Percentiles rank a stretch among this genome's conserved stretches.
Evolutionary conservation across 2,888 invertebrate species (phyloP).

Genomic region (Ligdia adustata): DNA sequence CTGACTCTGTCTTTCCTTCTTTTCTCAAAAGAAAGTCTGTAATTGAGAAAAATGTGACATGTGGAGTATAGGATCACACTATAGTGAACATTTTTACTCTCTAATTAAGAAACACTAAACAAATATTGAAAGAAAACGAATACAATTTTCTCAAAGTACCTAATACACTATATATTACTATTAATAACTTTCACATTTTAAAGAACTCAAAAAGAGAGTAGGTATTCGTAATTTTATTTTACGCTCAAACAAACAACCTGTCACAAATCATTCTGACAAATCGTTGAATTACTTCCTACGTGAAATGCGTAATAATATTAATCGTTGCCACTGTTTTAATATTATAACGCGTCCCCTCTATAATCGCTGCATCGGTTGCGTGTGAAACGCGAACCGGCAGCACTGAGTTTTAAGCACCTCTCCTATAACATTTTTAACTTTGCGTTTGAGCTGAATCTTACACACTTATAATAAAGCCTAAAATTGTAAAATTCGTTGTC

Average conservation of each 20-base stretch:
- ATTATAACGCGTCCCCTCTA: constrained; percentile 69
- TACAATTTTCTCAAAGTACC: too few species aligned
- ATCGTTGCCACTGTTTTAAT: constrained; percentile 66
- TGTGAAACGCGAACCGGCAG: constrained; percentile 80
- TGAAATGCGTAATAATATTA: constrained; percentile 53
- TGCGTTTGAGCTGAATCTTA: constrained; percentile 35
- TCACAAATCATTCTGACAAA: constrained; percentile 42
- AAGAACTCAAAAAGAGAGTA: too few species aligned
- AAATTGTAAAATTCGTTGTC: constrained; percentile 30
- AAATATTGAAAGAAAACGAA: too few species aligned
- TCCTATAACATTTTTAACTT: constrained; percentile 39
- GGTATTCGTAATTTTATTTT: too few species aligned
- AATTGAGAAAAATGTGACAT: too few species aligned
- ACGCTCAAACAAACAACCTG: constrained; percentile 33
- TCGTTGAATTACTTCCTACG: constrained; percentile 47
- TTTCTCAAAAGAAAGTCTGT: too few species aligned
- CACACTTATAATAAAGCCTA: constrained; percentile 41
- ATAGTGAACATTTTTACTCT: too few species aligned
- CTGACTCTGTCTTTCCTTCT: too few species aligned
- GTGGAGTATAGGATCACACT: too few species aligned
- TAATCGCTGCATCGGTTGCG: constrained; percentile 73
- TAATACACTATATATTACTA: too few species aligned
- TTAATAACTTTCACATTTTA: too few species aligned
- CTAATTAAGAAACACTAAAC: too few species aligned
- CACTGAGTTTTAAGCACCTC: constrained; percentile 68